Conservation (phyloP, 64 coral and sea anemone species). For the Stichodactyla helianthus region DNA sequence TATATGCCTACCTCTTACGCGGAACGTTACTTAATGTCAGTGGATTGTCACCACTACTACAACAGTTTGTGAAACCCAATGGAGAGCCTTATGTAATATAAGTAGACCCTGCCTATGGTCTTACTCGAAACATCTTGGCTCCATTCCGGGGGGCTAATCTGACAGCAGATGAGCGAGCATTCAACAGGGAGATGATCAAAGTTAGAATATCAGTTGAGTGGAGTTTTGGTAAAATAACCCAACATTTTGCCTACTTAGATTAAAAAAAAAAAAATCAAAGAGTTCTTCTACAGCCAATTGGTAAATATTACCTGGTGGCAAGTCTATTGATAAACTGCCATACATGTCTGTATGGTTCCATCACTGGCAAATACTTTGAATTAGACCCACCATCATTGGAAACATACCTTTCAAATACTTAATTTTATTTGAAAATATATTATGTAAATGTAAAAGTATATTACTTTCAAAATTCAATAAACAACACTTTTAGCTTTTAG, state of each 20-base stretch:
- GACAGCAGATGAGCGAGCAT: conserved; percentile 49
- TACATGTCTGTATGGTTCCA: conserved; percentile 14
- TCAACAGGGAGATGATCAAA: conserved; percentile 55
- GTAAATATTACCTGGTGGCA: conserved; percentile 66
- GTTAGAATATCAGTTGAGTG: conserved; percentile 53
- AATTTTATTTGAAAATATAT: neutral
- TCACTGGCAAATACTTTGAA: neutral
- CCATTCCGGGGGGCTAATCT: conserved; percentile 50
- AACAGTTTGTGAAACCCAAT: conserved; percentile 20
- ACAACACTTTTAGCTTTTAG: neutral
- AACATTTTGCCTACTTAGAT: conserved; percentile 30
- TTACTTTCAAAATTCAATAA: neutral
- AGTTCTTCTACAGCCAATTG: conserved; percentile 40
- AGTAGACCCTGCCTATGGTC: conserved; percentile 57
- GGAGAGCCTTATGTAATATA: conserved; percentile 59
- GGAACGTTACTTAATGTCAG: neutral
- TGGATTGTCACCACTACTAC: neutral
- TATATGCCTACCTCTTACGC: too few relatives aligned
- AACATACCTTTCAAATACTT: neutral
- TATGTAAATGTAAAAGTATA: neutral
- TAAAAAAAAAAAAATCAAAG: conserved; percentile 23
- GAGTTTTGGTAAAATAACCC: conserved; percentile 56
- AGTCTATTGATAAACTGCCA: conserved; percentile 42
- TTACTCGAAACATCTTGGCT: conserved; percentile 51
- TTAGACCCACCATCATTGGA: conserved; percentile 6